Conservation (phyloP, 2,797 vertebrate genomes). For the Tenualosa ilisha region DNA sequence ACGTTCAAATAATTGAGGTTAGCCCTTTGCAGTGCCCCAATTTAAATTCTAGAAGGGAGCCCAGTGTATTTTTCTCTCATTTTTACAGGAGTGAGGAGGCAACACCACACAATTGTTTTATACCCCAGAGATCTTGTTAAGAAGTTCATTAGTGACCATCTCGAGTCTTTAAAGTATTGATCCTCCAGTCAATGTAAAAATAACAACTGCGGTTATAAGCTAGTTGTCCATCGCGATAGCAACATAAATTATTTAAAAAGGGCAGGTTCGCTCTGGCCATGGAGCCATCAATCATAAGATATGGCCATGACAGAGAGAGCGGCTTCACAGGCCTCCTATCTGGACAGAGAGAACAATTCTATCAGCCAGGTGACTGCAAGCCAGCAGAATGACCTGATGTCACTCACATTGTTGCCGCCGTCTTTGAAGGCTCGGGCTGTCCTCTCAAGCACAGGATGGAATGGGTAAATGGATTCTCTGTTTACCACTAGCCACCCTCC, state of each 20-base stretch:
- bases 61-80: background rate
- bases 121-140: slow-evolving; percentile 76
- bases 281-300: slow-evolving; percentile 99
- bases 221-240: slow-evolving; percentile 94
- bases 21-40: slow-evolving; percentile 3
- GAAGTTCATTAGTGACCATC: slow-evolving; percentile 81
- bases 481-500: slow-evolving; percentile 84
- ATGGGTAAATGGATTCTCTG: slow-evolving; percentile 94
- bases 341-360: slow-evolving; percentile 94
- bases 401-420: slow-evolving; percentile 93
- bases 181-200: slow-evolving; percentile 97
- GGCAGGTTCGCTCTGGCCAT: slow-evolving; percentile 97
- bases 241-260: slow-evolving; percentile 99
- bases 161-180: slow-evolving; percentile 96
- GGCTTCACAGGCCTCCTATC: slow-evolving; percentile 90
- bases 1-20: slow-evolving; percentile 23
- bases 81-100: background rate
- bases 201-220: slow-evolving; percentile 97
- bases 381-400: slow-evolving; percentile 90
- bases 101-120: slow-evolving; percentile 65
- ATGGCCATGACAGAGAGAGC: slow-evolving; percentile 96
- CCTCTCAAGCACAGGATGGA: slow-evolving; percentile 87
- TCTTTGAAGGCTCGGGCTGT: slow-evolving; percentile 90
- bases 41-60: slow-evolving; percentile 3
- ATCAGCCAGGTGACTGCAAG: slow-evolving; percentile 95